These are phyloP conservation scores for Bombus waltoni DNA, from an alignment of 1,140 invertebrate genomes.

Conservation along the genomic window DNA sequence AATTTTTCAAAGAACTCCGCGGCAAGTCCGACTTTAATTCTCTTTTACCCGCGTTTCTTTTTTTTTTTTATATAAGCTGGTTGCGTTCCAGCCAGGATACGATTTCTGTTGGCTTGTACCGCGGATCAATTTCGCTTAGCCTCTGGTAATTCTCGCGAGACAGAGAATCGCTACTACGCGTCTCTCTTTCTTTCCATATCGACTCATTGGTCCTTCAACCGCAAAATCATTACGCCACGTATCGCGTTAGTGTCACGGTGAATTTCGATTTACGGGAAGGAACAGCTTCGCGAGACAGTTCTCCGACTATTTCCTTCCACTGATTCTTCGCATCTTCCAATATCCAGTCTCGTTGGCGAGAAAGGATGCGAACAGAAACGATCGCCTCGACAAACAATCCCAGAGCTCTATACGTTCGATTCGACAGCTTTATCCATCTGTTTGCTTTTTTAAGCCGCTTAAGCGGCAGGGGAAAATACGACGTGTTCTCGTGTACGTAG, in stretches of 20 bases:
- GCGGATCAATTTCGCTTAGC: not conserved
- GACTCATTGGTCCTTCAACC: not conserved
- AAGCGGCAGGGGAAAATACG: not conserved
- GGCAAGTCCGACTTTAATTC: not conserved
- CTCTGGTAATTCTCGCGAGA: not conserved
- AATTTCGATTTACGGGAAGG: not conserved
- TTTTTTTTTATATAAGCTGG: not conserved
- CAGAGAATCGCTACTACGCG: not conserved
- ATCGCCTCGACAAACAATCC: not conserved
- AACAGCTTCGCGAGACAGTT: not conserved
- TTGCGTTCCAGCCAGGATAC: not conserved
- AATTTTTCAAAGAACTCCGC: not conserved
- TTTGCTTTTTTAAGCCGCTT: conserved; percentile 7
- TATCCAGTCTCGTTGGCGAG: not conserved
- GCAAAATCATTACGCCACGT: conserved; percentile 18
- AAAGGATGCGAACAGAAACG: not conserved
- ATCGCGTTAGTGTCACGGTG: not conserved
- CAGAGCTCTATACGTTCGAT: not conserved
- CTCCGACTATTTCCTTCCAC: not conserved
- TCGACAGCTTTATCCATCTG: not conserved
- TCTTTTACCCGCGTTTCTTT: not conserved
- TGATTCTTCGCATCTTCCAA: not conserved
- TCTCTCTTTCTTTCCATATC: not conserved
- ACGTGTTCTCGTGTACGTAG: not conserved
- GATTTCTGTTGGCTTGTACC: not conserved